Evolutionary conservation across 2,888 invertebrate genomes (phyloP).

Genomic region (Panopea generosa): DNA sequence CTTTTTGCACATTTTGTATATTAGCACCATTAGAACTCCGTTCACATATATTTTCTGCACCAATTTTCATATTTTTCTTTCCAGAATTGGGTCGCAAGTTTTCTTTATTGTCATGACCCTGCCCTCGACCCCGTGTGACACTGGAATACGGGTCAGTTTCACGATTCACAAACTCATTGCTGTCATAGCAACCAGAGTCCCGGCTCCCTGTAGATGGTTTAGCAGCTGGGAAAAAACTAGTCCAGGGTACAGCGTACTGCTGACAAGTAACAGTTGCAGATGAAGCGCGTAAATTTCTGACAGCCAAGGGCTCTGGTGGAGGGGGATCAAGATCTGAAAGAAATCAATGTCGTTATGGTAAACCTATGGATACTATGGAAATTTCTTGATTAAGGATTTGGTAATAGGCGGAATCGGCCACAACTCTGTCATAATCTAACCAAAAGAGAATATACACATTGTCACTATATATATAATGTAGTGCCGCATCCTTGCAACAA

Average conservation of each 20-base stretch:
- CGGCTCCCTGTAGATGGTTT: constrained; percentile 80
- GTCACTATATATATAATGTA: no score
- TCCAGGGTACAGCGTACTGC: constrained; percentile 59
- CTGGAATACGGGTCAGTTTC: constrained; percentile 62
- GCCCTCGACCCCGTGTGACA: constrained; percentile 19
- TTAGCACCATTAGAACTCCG: constrained; percentile 51
- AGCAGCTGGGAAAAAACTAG: constrained; percentile 63
- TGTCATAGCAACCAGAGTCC: constrained; percentile 84
- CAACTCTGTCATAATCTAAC: no score
- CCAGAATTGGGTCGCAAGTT: constrained; percentile 35
- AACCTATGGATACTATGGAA: no score
- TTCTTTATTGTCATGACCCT: constrained; percentile 48
- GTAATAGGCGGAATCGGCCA: no score
- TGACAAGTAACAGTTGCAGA: constrained; percentile 68
- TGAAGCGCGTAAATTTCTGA: constrained; percentile 37
- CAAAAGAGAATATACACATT: no score
- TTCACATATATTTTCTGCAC: constrained; percentile 24
- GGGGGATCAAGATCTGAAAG: background rate
- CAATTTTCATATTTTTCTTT: constrained; percentile 29
- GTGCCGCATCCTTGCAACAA: no score
- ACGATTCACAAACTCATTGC: constrained; percentile 78
- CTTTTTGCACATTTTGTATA: constrained; percentile 24
- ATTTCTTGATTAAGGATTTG: no score
- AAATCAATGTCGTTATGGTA: no score
- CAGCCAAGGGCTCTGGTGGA: background rate